Conservation (phyloP, 1,140 invertebrate genomes). For the Caenorhabditis briggsae region DNA sequence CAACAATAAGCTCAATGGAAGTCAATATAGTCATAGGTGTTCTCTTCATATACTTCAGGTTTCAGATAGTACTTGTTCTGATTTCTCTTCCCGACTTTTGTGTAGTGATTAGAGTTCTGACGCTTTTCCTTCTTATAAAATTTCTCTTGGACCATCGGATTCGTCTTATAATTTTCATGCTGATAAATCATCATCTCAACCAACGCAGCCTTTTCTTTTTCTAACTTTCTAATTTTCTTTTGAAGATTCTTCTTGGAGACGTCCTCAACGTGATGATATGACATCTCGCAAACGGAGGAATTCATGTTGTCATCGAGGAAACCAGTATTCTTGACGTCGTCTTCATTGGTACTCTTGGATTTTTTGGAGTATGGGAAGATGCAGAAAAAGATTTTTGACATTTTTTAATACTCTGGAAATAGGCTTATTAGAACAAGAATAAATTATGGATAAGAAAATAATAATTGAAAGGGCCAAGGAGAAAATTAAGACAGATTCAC, state of each 20-base stretch:
- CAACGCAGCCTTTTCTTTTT: slow-evolving; percentile 3
- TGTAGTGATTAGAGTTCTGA: not conserved
- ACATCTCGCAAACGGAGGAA: not conserved
- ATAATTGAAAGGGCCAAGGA: not conserved
- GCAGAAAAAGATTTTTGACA: slow-evolving; percentile 15
- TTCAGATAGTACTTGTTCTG: not conserved
- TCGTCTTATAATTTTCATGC: not conserved
- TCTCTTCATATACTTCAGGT: not conserved
- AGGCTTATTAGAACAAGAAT: not conserved
- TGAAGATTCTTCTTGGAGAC: not conserved
- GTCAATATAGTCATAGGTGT: slow-evolving; percentile 9
- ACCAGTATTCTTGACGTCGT: not conserved
- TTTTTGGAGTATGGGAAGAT: not conserved
- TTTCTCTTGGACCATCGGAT: not conserved
- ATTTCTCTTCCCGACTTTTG: not conserved
- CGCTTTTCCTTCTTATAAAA: not conserved
- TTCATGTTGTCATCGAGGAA: not conserved
- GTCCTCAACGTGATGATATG: slow-evolving; percentile 10
- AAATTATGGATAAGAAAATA: not conserved
- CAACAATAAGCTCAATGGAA: not conserved
- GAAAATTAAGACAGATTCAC: too few relatives aligned
- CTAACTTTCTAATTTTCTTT: slow-evolving; percentile 10
- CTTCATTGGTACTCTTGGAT: not conserved
- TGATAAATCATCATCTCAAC: slow-evolving; percentile 28
- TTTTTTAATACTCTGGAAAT: not conserved